phyloP scores from a whole-genome alignment of 2,113 vertebrate genomes.

The Pan paniscus region DNA sequence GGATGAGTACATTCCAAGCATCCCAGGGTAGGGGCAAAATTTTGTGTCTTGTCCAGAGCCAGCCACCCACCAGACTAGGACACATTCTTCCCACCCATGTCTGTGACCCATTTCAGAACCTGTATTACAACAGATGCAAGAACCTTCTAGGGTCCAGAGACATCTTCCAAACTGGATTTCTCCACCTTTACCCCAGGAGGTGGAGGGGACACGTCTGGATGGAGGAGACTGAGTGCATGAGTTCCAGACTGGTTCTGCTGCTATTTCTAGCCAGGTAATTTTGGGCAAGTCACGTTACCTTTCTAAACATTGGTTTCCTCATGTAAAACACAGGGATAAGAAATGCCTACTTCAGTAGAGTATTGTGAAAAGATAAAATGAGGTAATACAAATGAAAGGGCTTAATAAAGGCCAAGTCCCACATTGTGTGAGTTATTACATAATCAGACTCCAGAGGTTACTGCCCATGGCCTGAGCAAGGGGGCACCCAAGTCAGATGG shows the following conservation, averaged over 20 bases:
- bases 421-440: not conserved
- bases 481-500: not conserved
- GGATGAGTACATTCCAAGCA: slow-evolving; percentile 65
- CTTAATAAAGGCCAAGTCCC: not conserved
- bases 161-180: not conserved
- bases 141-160: not conserved
- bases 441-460: not conserved
- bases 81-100: not conserved
- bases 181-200: not conserved
- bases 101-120: slow-evolving; percentile 17
- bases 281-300: not conserved
- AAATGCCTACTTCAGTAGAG: not conserved
- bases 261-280: slow-evolving; percentile 52
- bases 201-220: not conserved
- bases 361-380: not conserved
- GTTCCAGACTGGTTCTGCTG: not conserved
- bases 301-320: slow-evolving; percentile 7
- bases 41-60: not conserved
- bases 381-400: not conserved
- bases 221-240: not conserved
- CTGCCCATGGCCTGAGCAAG: not conserved
- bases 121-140: slow-evolving; percentile 42
- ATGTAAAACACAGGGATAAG: not conserved
- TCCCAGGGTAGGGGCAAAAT: slow-evolving; percentile 54
- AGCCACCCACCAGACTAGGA: slow-evolving; percentile 51